Percentiles rank a stretch among this genome's conserved stretches.
Conservation (phyloP, 1,140 invertebrate genomes). For the Cardiocondyla obscurior region DNA sequence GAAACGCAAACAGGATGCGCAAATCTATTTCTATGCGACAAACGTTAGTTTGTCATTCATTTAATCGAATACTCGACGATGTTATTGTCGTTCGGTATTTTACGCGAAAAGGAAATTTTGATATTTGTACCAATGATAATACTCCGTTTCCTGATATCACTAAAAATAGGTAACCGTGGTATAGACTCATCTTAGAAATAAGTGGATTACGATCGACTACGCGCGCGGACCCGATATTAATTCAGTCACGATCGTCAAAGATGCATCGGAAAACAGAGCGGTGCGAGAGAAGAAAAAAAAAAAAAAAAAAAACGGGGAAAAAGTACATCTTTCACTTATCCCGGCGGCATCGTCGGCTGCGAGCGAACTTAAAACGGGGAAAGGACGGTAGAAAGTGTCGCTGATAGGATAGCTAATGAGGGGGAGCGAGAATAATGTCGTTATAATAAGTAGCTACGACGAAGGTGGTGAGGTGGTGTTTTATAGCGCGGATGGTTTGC, state of each 20-base stretch:
- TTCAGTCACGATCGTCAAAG: conserved; percentile 35
- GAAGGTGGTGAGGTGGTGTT: conserved; percentile 68
- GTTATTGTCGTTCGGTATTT: neutral
- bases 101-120: neutral
- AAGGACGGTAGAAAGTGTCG: conserved; percentile 62
- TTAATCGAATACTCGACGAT: neutral
- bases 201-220: conserved; percentile 61
- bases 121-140: conserved; percentile 38
- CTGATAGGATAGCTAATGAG: conserved; percentile 69
- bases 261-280: neutral
- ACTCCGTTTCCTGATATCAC: conserved; percentile 6
- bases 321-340: conserved; percentile 52
- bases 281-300: neutral
- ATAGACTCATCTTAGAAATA: conserved; percentile 56
- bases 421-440: conserved; percentile 68
- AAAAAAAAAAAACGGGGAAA: neutral
- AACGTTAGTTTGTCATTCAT: conserved; percentile 2
- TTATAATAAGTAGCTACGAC: conserved; percentile 74
- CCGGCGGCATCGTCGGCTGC: conserved; percentile 38
- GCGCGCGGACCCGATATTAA: conserved; percentile 68
- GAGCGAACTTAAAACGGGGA: conserved; percentile 36
- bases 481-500: conserved; percentile 70
- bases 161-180: neutral
- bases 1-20: neutral
- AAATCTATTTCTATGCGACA: neutral